These are phyloP conservation scores for Nomia melanderi DNA, from an alignment of 1,140 invertebrate genomes.

Conservation along the genomic window DNA sequence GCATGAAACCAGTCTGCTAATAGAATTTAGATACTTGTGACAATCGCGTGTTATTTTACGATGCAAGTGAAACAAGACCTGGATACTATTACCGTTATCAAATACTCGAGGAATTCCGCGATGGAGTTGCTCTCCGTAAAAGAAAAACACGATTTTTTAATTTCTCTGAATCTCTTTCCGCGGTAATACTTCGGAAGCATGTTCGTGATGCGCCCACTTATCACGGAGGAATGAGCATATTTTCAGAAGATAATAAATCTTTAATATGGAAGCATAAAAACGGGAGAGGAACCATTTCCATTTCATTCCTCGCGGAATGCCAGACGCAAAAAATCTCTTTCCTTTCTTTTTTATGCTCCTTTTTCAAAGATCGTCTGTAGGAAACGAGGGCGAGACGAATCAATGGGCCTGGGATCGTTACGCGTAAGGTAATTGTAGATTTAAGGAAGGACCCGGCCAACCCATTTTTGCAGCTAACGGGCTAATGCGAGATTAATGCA, in stretches of 20 bases:
- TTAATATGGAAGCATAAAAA: background rate
- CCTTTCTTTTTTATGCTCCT: no score
- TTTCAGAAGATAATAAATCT: conserved; percentile 1
- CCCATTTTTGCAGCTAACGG: conserved; percentile 20
- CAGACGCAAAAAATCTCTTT: background rate
- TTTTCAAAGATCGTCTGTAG: conserved; percentile 4
- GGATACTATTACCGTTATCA: no score
- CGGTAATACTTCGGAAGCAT: background rate
- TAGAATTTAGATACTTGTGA: no score
- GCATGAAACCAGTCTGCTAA: no score
- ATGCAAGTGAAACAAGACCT: no score
- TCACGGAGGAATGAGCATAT: background rate
- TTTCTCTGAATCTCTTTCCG: background rate
- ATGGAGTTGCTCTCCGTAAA: no score
- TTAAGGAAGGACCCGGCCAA: conserved; percentile 15
- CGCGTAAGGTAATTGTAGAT: conserved; percentile 40
- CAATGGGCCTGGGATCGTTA: conserved; percentile 32
- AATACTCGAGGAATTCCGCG: no score
- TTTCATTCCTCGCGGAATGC: conserved; percentile 37
- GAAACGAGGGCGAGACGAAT: conserved; percentile 11
- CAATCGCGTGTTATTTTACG: no score
- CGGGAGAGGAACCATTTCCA: background rate
- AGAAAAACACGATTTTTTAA: background rate
- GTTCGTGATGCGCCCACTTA: background rate
- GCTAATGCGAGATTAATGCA: conserved; percentile 71